Evolutionary conservation across 1,140 invertebrate genomes (phyloP).

Genomic region (Ganaspis sp.): DNA sequence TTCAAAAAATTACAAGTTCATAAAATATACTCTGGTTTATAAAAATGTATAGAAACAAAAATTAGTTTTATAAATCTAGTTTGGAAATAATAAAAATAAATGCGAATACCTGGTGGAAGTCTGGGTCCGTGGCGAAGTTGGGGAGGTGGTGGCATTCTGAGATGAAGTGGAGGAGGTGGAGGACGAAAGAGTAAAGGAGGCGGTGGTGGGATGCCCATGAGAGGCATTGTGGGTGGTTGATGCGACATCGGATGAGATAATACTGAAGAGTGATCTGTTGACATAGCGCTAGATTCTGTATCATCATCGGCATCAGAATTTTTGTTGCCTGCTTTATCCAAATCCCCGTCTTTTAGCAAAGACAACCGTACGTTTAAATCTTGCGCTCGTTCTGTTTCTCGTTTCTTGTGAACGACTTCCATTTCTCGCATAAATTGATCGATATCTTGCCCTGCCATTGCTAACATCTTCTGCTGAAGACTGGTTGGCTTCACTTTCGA

Average conservation of each 20-base stretch:
- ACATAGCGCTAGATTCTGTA: conserved; percentile 58
- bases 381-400: conserved; percentile 81
- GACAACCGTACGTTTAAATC: conserved; percentile 79
- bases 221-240: conserved; percentile 72
- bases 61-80: too few relatives aligned
- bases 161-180: conserved; percentile 74
- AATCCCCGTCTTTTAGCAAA: conserved; percentile 65
- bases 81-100: too few relatives aligned
- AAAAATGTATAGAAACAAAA: too few relatives aligned
- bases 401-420: conserved; percentile 88
- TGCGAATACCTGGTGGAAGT: conserved; percentile 71
- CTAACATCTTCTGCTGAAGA: conserved; percentile 89
- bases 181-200: conserved; percentile 74
- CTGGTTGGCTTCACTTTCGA: conserved; percentile 82
- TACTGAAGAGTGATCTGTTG: conserved; percentile 78
- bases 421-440: conserved; percentile 95
- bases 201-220: conserved; percentile 77
- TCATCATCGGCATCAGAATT: conserved; percentile 58
- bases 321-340: conserved; percentile 59
- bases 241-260: conserved; percentile 57
- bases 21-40: too few relatives aligned
- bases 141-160: conserved; percentile 79
- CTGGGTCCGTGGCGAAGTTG: conserved; percentile 73
- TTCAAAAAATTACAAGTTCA: too few relatives aligned
- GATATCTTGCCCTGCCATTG: conserved; percentile 91